phyloP scores from a whole-genome alignment of 2,113 vertebrate genomes.

The Engraulis encrasicolus region DNA sequence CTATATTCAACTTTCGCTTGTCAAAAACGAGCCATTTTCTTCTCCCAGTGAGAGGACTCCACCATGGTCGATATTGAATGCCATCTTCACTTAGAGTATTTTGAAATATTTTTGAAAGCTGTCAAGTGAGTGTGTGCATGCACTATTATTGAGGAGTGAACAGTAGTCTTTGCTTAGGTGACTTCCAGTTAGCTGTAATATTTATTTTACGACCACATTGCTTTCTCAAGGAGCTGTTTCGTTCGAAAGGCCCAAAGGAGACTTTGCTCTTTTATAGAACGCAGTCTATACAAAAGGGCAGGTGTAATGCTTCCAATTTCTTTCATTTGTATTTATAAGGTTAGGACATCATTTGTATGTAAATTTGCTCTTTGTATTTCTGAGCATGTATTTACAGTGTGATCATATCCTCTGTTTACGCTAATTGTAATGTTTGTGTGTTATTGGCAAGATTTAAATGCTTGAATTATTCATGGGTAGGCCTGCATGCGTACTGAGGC shows the following conservation, averaged over 20 bases:
- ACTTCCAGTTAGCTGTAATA: neutral
- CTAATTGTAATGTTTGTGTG: too few relatives aligned
- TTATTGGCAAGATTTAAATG: neutral
- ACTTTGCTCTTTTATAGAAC: neutral
- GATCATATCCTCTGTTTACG: neutral
- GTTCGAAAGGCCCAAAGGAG: neutral
- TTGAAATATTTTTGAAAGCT: neutral
- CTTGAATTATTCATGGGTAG: neutral
- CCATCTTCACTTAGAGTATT: neutral
- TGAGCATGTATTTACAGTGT: neutral
- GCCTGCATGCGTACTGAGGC: too few relatives aligned
- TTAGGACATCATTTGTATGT: neutral
- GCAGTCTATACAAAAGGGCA: neutral
- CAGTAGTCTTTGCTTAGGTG: neutral
- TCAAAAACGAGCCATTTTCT: neutral
- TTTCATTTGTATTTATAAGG: neutral
- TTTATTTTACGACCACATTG: neutral
- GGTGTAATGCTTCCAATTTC: neutral
- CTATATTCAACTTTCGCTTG: neutral
- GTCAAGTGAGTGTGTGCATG: neutral
- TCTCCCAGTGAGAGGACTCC: neutral
- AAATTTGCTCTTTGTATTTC: neutral
- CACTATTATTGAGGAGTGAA: neutral
- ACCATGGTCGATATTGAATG: neutral
- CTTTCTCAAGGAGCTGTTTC: neutral